A percentile compares a stretch with the other conserved stretches of the same genome.
phyloP scores from a whole-genome alignment of 2,888 invertebrate genomes.

The Sycophila texana region DNA sequence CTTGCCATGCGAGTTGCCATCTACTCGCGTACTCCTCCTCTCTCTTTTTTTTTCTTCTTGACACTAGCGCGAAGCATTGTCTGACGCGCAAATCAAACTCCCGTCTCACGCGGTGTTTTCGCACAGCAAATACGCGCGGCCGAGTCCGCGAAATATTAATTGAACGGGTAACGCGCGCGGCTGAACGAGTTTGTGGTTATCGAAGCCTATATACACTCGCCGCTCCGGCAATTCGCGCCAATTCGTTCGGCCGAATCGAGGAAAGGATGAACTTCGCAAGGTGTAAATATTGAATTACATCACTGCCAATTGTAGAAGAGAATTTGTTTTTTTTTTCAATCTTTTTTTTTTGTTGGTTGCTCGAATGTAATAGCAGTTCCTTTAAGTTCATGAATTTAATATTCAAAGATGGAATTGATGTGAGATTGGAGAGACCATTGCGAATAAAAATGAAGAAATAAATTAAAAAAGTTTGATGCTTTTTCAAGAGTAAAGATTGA shows the following conservation, averaged over 20 bases:
- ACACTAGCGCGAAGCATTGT: neutral
- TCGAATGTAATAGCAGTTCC: neutral
- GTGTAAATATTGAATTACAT: slow-evolving; percentile 28
- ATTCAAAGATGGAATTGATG: too few species aligned
- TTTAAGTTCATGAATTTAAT: too few species aligned
- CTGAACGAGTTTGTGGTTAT: slow-evolving; percentile 3
- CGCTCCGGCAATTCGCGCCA: neutral
- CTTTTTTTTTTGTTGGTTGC: neutral
- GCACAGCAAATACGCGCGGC: neutral
- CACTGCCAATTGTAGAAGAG: neutral
- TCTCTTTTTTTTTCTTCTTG: neutral
- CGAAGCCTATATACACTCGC: neutral
- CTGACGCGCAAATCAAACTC: too few species aligned
- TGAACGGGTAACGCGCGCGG: slow-evolving; percentile 9
- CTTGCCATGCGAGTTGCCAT: neutral
- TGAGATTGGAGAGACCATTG: too few species aligned
- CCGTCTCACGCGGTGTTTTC: neutral
- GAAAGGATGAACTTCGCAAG: neutral
- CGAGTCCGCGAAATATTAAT: slow-evolving; percentile 21
- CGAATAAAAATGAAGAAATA: too few species aligned
- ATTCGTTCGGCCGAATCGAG: too few species aligned
- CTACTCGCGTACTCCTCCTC: neutral
- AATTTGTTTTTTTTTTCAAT: neutral
- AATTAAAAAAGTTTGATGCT: too few species aligned
- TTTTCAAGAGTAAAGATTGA: too few species aligned